These are phyloP conservation scores for Grammomys dolichurus DNA, from an alignment of 2,113 vertebrate genomes.

Conservation along the genomic window DNA sequence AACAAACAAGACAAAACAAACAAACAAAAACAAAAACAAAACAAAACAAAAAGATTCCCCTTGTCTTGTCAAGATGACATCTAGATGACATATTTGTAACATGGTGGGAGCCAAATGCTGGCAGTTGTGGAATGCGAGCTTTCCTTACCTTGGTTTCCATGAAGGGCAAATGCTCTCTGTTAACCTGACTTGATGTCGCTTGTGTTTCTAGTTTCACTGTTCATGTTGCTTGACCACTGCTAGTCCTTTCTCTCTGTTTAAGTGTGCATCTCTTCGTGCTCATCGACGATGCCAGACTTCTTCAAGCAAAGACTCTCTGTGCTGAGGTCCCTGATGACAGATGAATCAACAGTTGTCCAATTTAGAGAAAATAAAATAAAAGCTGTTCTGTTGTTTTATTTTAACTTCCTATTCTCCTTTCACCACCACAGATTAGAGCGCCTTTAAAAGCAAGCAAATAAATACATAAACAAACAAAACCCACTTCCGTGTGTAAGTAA, in stretches of 20 bases:
- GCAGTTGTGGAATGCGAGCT: not conserved
- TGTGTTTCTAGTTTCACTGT: not conserved
- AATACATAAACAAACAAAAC: not conserved
- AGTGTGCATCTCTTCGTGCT: not conserved
- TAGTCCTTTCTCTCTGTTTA: not conserved
- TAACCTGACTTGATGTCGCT: not conserved
- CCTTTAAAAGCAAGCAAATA: not conserved
- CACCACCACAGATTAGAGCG: not conserved
- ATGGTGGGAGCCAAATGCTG: not conserved
- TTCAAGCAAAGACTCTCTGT: not conserved
- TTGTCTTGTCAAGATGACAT: conserved; percentile 5
- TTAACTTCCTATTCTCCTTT: not conserved
- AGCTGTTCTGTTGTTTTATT: not conserved
- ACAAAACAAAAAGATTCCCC: not conserved
- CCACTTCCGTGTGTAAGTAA: not conserved
- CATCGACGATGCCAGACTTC: not conserved
- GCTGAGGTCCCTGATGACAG: not conserved
- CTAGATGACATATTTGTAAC: not conserved
- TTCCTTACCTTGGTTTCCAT: not conserved
- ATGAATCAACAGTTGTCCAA: not conserved
- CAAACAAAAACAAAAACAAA: too few relatives aligned
- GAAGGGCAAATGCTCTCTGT: not conserved
- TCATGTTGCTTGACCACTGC: not conserved
- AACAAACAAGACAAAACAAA: too few relatives aligned
- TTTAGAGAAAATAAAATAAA: not conserved